Evolutionary conservation across 2,797 vertebrate genomes (phyloP).

Genomic region (Gouania willdenowi): DNA sequence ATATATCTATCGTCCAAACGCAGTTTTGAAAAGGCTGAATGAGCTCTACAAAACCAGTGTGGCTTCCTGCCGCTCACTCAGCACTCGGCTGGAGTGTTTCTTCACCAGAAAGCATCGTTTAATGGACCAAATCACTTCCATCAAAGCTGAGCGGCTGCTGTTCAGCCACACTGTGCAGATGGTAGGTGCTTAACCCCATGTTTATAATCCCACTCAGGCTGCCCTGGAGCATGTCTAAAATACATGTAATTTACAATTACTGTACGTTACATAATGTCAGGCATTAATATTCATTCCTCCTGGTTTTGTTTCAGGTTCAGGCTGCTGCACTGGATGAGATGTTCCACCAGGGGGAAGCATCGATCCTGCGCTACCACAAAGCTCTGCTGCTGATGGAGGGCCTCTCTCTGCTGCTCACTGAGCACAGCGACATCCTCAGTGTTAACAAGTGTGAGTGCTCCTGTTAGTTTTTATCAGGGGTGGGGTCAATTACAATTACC

Average conservation of each 20-base stretch:
- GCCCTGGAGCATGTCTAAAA: too few species aligned
- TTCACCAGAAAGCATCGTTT: conserved; percentile 92
- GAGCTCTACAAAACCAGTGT: conserved; percentile 94
- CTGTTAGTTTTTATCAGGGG: too few species aligned
- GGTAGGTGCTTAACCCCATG: too few species aligned
- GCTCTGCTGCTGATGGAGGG: conserved; percentile 95
- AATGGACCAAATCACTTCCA: conserved; percentile 92
- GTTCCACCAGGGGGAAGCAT: conserved; percentile 94
- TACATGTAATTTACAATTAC: neutral
- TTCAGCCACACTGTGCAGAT: conserved; percentile 95
- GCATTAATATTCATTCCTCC: neutral
- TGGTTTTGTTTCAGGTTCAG: conserved; percentile 78
- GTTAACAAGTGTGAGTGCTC: conserved; percentile 89
- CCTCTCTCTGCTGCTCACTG: conserved; percentile 85
- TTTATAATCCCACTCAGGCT: too few species aligned
- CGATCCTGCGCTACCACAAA: conserved; percentile 88
- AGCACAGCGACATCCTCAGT: conserved; percentile 87
- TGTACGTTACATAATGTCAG: too few species aligned
- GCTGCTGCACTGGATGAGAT: conserved; percentile 95
- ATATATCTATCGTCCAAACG: neutral
- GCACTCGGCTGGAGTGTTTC: conserved; percentile 85
- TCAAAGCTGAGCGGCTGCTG: conserved; percentile 92
- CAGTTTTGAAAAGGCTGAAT: conserved; percentile 90
- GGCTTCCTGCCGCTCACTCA: conserved; percentile 86
- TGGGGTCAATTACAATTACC: too few species aligned